Evolutionary conservation across 1,140 invertebrate species (phyloP).

Genomic region (Palaemon carinicauda): DNA sequence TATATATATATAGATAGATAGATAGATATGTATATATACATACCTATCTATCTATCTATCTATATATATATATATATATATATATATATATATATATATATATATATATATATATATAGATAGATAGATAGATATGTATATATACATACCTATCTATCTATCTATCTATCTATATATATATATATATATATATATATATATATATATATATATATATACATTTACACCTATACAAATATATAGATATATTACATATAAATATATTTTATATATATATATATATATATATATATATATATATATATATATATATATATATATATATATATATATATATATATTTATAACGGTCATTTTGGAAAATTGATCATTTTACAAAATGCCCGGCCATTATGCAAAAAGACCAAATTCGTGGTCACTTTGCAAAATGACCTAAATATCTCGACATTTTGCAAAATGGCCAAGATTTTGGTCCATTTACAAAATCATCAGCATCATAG

Average conservation of each 20-base stretch:
- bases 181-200: constrained; percentile 13
- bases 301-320: background rate
- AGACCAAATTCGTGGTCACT: too few relatives aligned
- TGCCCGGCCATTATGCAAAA: too few relatives aligned
- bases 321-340: background rate
- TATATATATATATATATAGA: constrained; percentile 3
- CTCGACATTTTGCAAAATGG: too few relatives aligned
- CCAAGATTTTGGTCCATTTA: too few relatives aligned
- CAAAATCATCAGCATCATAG: too few relatives aligned
- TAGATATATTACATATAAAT: background rate
- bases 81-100: background rate
- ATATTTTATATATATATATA: background rate
- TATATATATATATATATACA: constrained; percentile 4
- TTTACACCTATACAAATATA: background rate
- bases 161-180: constrained; percentile 26
- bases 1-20: background rate
- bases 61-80: background rate
- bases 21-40: background rate
- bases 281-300: background rate
- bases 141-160: constrained; percentile 25
- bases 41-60: background rate
- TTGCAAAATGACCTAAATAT: too few relatives aligned
- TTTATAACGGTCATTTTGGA: too few relatives aligned
- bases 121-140: background rate
- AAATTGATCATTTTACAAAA: too few relatives aligned